Percentiles rank a stretch among this genome's conserved stretches.
These are phyloP conservation scores for Temnopleurus reevesii DNA, from an alignment of 53 echinoderm and acorn worm genomes.

Conservation along the genomic window DNA sequence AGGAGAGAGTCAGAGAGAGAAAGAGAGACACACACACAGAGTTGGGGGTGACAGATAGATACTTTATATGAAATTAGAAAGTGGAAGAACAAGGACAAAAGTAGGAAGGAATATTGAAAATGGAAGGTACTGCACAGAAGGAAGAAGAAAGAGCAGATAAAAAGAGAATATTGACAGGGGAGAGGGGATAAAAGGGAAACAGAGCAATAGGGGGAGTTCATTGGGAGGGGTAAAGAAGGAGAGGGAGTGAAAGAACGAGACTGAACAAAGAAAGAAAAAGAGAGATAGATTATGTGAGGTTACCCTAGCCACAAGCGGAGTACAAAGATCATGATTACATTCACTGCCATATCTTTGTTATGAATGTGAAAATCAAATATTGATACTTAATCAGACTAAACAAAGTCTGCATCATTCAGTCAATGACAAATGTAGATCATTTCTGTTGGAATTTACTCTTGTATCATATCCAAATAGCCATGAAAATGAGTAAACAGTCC, in stretches of 20 bases:
- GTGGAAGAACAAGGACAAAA: too few species aligned
- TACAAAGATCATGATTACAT: conserved; percentile 26
- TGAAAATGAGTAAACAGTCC: too few species aligned
- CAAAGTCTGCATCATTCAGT: conserved; percentile 22
- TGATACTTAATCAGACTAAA: conserved; percentile 14
- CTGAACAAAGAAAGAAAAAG: not conserved
- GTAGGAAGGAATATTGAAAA: too few species aligned
- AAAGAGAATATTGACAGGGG: too few species aligned
- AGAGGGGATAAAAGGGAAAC: not conserved
- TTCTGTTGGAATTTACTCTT: too few species aligned
- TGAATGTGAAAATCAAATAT: conserved; percentile 29
- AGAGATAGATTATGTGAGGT: not conserved
- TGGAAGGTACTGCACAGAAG: too few species aligned
- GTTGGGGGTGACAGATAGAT: too few species aligned
- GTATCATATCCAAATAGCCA: too few species aligned
- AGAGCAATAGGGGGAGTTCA: not conserved
- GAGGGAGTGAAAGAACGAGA: not conserved
- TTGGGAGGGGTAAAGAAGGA: not conserved
- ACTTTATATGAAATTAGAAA: too few species aligned
- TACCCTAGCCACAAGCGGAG: not conserved
- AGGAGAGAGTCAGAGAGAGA: not conserved
- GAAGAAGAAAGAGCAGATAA: too few species aligned
- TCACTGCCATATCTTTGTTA: not conserved
- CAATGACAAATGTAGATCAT: too few species aligned
- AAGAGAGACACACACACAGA: too few species aligned